Percentiles rank a stretch among this genome's conserved stretches.
phyloP scores from a whole-genome alignment of 2,797 vertebrate genomes.

The Enteromius treurensis region DNA sequence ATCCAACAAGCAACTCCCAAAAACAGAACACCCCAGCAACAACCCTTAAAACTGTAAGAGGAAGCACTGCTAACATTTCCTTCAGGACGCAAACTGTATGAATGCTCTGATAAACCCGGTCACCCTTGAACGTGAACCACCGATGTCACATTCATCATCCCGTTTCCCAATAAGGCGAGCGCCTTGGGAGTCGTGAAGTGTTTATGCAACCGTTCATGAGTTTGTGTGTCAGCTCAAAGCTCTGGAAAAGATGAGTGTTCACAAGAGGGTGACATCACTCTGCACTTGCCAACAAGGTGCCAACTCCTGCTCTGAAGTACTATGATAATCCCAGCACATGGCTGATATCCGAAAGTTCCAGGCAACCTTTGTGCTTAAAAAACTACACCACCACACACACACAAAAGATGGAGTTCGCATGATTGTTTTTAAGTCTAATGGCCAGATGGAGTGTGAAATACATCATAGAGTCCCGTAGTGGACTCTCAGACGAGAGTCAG shows the following conservation, averaged over 20 bases:
- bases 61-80: neutral
- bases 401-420: neutral
- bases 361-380: slow-evolving; percentile 22
- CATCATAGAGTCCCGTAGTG: slow-evolving; percentile 41
- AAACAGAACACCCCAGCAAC: neutral
- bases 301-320: slow-evolving; percentile 54
- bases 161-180: slow-evolving; percentile 43
- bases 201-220: slow-evolving; percentile 27
- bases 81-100: neutral
- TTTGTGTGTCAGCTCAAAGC: slow-evolving; percentile 49
- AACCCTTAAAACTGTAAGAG: neutral
- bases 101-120: neutral
- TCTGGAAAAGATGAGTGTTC: slow-evolving; percentile 63
- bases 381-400: neutral
- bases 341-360: slow-evolving; percentile 43
- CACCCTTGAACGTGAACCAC: neutral
- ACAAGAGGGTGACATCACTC: slow-evolving; percentile 58
- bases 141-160: slow-evolving; percentile 21
- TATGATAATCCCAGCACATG: slow-evolving; percentile 60
- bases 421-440: neutral
- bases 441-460: slow-evolving; percentile 52
- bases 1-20: neutral
- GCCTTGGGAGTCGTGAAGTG: slow-evolving; percentile 27
- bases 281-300: slow-evolving; percentile 60
- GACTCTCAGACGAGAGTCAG: slow-evolving; percentile 34